Base-by-base conservation (phyloP, 2,113 vertebrate species). In the Pithys albifrons region DNA sequence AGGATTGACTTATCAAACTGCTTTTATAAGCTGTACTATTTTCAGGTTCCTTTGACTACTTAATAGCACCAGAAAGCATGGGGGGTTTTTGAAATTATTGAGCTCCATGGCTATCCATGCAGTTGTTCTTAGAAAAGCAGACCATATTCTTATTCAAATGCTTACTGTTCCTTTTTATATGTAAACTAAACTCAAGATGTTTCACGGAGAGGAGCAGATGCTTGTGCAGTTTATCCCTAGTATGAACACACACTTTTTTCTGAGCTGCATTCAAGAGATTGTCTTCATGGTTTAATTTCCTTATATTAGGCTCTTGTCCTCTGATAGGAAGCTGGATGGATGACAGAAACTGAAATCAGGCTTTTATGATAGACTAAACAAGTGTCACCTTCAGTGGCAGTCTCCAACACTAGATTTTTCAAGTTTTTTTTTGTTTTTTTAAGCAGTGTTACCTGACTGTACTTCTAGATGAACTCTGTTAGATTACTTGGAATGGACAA, bases 201-300 rank as follows among this genome's bases (percentile, higher is more conserved):
- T 91, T 96, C 46, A 71, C 18, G 12, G 57, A 66, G 35, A 95
- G 27, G 14, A 89, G 37, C 20, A 95, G 65, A 77, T 91, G 48
- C n/a, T 89, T 61, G 70, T 92, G 61, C 9, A 66, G n/a, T 64
- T 91, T 88, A 79, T 92, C 61, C 45, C 46, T 79, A 62, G 74
- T 54, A 49, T 0, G 28, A 31, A 43, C 31, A 58, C 12, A 58
- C 27, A 20, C 87, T 78, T 89, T 35, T 95, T 97, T 76, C 84
- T 94, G 88, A 96, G 92, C 57, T 90, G 20, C 69, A 73, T 95
- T 97, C 93, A 91, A 76, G 73, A 75, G 19, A 79, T 70, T 92
- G 41, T 95, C 72, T 91, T 88, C n/a, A 70, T 0, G 8, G 59
- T 96, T 96, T 85, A 73, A 93, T 92, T 97, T 96, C 52, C 97